Evolutionary conservation across 2,888 invertebrate genomes (phyloP).

Genomic region (Silvanus unidentatus): DNA sequence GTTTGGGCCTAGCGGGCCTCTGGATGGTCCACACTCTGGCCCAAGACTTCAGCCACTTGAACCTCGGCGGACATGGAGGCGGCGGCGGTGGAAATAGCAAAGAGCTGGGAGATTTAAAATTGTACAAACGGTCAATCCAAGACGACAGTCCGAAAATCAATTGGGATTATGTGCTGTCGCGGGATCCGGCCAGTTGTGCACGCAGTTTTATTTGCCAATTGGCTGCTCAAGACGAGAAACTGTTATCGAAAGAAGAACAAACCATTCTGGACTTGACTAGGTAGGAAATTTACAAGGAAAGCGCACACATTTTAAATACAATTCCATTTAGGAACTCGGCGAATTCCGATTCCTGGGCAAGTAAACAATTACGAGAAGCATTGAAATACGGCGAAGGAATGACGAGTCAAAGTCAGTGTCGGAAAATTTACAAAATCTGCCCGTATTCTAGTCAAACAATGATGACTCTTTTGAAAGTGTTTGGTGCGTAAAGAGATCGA

Average conservation of each 20-base stretch:
- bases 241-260: slow-evolving; percentile 33
- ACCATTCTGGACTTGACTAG: slow-evolving; percentile 36
- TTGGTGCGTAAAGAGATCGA: slow-evolving; percentile 22
- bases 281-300: slow-evolving; percentile 22
- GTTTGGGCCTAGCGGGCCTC: slow-evolving; percentile 45
- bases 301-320: background rate
- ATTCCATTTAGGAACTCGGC: slow-evolving; percentile 15
- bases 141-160: slow-evolving; percentile 24
- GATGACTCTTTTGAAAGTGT: slow-evolving; percentile 33
- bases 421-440: slow-evolving; percentile 38
- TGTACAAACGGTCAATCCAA: slow-evolving; percentile 18
- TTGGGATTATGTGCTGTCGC: slow-evolving; percentile 38
- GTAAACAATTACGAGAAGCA: slow-evolving; percentile 35
- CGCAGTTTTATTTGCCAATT: slow-evolving; percentile 47
- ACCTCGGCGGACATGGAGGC: slow-evolving; percentile 9
- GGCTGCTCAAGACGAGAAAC: slow-evolving; percentile 34
- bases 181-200: slow-evolving; percentile 47
- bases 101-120: background rate
- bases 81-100: slow-evolving; percentile 10
- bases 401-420: slow-evolving; percentile 29
- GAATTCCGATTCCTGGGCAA: slow-evolving; percentile 29
- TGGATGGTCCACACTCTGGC: slow-evolving; percentile 48
- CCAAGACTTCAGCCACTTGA: slow-evolving; percentile 43
- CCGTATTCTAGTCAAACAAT: slow-evolving; percentile 40
- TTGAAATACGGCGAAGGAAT: slow-evolving; percentile 32